Evolutionary conservation across 2,888 invertebrate genomes (phyloP).

Genomic region (Nycteola revayana): DNA sequence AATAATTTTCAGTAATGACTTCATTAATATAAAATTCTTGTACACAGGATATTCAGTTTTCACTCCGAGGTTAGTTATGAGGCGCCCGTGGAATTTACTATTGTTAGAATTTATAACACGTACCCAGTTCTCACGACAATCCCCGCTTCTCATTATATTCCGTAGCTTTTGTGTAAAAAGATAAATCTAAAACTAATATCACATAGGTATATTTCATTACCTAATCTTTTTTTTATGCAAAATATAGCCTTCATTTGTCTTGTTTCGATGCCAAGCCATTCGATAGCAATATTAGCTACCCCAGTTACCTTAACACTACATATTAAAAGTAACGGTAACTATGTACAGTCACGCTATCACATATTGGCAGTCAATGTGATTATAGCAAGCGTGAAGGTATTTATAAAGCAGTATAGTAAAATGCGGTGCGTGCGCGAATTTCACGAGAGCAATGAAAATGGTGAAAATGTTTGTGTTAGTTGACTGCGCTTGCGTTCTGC

Average conservation of each 20-base stretch:
- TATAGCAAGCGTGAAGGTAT: conserved; percentile 73
- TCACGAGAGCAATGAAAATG: conserved; percentile 69
- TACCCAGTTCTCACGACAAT: conserved; percentile 64
- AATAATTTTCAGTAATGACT: too few species aligned
- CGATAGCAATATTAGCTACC: conserved; percentile 8
- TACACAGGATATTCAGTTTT: conserved; percentile 40
- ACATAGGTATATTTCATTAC: too few species aligned
- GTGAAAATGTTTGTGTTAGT: conserved; percentile 69
- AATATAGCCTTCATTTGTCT: too few species aligned
- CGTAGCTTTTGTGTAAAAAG: conserved; percentile 26
- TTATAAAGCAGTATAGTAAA: too few species aligned
- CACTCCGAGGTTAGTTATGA: conserved; percentile 39
- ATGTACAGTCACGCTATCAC: conserved; percentile 38
- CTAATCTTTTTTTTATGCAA: too few species aligned
- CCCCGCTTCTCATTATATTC: conserved; percentile 46
- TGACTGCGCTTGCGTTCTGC: conserved; percentile 46
- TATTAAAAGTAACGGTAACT: conserved; percentile 21
- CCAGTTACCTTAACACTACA: conserved; percentile 19
- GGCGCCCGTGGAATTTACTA: conserved; percentile 39
- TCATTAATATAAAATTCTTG: conserved; percentile 29
- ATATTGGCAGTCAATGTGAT: conserved; percentile 59
- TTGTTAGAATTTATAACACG: conserved; percentile 70
- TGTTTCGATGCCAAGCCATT: too few species aligned
- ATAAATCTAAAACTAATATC: too few species aligned
- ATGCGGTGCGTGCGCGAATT: conserved; percentile 64